These are phyloP conservation scores for Ctenosaura bakeri DNA, from an alignment of 2,797 vertebrate species.

Conservation along the genomic window DNA sequence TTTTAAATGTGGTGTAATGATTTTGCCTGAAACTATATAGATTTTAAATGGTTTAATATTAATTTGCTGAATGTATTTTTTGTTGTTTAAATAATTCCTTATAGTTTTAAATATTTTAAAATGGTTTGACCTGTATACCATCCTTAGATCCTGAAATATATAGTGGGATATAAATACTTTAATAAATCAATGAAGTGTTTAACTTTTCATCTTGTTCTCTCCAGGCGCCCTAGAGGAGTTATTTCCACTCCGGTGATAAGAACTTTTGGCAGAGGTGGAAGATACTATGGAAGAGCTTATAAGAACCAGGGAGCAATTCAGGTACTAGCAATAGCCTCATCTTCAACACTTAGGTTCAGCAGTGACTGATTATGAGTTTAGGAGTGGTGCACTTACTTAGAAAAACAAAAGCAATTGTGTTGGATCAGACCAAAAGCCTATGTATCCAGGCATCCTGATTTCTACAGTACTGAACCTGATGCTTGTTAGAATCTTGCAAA, in stretches of 20 bases:
- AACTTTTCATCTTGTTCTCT: constrained; percentile 41
- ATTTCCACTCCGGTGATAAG: constrained; percentile 94
- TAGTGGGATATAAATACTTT: background rate
- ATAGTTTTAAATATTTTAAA: no score
- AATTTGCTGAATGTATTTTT: no score
- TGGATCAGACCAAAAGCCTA: background rate
- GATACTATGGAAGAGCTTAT: constrained; percentile 88
- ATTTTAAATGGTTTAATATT: no score
- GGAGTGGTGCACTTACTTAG: background rate
- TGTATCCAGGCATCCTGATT: background rate
- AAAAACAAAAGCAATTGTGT: background rate
- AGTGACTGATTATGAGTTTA: background rate
- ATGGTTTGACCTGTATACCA: no score
- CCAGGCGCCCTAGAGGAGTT: constrained; percentile 90
- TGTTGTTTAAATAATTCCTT: no score
- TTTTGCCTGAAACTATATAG: background rate
- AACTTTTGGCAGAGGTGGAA: constrained; percentile 92
- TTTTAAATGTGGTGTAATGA: no score
- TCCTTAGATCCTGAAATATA: no score
- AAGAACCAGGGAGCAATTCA: constrained; percentile 89
- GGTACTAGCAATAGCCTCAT: constrained; percentile 78
- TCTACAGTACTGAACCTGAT: background rate
- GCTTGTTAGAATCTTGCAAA: background rate
- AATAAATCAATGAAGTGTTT: constrained; percentile 39
- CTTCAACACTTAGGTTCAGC: background rate